A percentile compares a stretch with the other conserved stretches of the same genome.
phyloP scores from a whole-genome alignment of 2,113 vertebrate genomes.

The Grus americana region DNA sequence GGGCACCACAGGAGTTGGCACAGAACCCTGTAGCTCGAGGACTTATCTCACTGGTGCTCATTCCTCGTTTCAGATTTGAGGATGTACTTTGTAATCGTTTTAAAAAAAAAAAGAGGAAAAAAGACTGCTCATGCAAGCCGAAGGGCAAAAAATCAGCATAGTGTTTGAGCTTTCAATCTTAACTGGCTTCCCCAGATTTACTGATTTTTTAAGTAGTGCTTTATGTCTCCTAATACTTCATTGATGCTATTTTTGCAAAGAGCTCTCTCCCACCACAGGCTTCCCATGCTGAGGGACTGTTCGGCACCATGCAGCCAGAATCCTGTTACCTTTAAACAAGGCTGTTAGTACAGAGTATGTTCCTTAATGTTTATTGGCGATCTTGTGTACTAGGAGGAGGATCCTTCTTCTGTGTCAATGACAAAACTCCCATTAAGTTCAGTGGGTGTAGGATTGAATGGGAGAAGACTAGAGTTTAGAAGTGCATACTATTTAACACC shows the following conservation, averaged over 20 bases:
- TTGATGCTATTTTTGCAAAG: neutral
- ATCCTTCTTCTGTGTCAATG: neutral
- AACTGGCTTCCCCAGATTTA: neutral
- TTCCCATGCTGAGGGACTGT: neutral
- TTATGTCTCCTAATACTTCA: neutral
- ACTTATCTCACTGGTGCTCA: neutral
- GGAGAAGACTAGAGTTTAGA: neutral
- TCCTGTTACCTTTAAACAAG: neutral
- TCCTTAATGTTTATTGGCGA: neutral
- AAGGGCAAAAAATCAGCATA: neutral
- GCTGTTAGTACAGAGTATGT: neutral
- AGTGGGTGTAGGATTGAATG: neutral
- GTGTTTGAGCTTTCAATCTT: neutral
- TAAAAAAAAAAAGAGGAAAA: neutral
- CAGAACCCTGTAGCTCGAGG: neutral
- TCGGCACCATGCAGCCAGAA: neutral
- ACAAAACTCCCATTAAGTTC: constrained; percentile 34
- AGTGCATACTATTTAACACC: constrained; percentile 19
- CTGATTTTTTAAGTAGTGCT: neutral
- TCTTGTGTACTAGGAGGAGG: neutral
- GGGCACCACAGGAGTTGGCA: neutral
- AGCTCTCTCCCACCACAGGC: neutral
- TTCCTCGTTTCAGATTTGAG: neutral
- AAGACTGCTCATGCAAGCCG: neutral
- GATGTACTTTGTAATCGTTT: neutral